A percentile compares a stretch with the other conserved stretches of the same genome.
Conservation (phyloP, 2,888 invertebrate genomes). For the Ypsolopha scabrella region DNA sequence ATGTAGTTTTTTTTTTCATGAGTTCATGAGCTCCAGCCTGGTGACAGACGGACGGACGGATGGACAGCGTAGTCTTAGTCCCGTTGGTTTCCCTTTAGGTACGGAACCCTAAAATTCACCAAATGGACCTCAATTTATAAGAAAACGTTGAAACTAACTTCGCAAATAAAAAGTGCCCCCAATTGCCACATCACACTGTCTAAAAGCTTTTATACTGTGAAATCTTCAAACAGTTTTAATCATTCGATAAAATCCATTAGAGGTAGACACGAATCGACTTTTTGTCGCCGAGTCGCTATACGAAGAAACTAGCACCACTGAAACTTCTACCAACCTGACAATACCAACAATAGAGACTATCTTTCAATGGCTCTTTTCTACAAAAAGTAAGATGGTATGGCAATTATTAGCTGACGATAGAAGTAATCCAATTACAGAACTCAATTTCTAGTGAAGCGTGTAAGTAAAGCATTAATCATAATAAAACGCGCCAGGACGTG, state of each 20-base stretch:
- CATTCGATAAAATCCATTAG: slow-evolving; percentile 4
- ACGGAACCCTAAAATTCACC: no score
- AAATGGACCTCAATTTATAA: no score
- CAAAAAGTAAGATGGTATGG: neutral
- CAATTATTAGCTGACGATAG: slow-evolving; percentile 3
- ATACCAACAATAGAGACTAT: no score
- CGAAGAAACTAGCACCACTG: neutral
- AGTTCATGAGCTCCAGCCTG: no score
- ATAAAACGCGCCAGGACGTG: slow-evolving; percentile 1
- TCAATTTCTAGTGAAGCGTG: slow-evolving; percentile 7
- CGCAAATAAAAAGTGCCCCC: neutral
- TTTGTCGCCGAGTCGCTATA: slow-evolving; percentile 1
- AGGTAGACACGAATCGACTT: neutral
- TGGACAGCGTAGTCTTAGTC: no score
- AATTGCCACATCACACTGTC: slow-evolving; percentile 23
- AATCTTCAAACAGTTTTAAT: slow-evolving; percentile 27
- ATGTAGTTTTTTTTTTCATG: no score
- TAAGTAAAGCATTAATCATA: slow-evolving; percentile 4
- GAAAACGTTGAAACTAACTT: no score
- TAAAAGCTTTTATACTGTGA: slow-evolving; percentile 53
- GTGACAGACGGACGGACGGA: no score
- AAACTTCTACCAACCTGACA: no score
- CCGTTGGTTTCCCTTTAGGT: no score
- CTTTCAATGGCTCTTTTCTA: no score
- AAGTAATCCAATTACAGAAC: slow-evolving; percentile 1